Conservation (phyloP, 2,888 invertebrate species). For the Campoplex capitator region DNA sequence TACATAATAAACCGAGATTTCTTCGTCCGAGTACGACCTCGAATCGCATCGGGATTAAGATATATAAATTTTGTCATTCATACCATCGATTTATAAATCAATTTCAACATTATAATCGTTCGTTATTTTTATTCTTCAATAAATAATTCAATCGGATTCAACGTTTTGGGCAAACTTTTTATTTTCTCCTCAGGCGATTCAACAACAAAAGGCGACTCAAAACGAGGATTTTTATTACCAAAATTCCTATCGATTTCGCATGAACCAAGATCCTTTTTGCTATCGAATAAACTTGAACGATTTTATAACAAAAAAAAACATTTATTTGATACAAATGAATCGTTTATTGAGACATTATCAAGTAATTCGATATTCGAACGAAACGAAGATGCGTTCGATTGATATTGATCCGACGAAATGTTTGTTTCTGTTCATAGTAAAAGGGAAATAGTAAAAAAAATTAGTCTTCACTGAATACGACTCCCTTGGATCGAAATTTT, state of each 20-base stretch:
- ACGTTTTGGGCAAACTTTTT: not conserved
- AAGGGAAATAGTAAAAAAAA: no score
- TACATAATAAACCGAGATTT: constrained; percentile 45
- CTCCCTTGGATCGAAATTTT: no score
- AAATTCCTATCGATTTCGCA: no score
- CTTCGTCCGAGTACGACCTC: constrained; percentile 53
- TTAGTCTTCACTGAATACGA: no score
- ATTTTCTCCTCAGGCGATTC: not conserved
- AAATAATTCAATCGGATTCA: not conserved
- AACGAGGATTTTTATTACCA: no score
- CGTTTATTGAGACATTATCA: no score
- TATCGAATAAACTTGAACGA: not conserved
- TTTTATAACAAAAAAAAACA: not conserved
- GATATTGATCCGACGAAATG: no score
- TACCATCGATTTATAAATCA: not conserved
- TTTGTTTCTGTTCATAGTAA: no score
- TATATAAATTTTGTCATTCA: not conserved
- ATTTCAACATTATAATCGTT: not conserved
- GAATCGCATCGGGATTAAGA: constrained; percentile 18
- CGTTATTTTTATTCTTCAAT: not conserved
- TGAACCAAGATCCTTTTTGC: not conserved
- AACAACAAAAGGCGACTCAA: no score
- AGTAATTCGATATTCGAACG: no score
- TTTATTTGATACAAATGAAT: no score
- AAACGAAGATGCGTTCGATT: no score